Evolutionary conservation across 2,888 invertebrate genomes (phyloP), one percentile per base, ranked within the genome.

Genomic region (Laspeyria flexula): DNA sequence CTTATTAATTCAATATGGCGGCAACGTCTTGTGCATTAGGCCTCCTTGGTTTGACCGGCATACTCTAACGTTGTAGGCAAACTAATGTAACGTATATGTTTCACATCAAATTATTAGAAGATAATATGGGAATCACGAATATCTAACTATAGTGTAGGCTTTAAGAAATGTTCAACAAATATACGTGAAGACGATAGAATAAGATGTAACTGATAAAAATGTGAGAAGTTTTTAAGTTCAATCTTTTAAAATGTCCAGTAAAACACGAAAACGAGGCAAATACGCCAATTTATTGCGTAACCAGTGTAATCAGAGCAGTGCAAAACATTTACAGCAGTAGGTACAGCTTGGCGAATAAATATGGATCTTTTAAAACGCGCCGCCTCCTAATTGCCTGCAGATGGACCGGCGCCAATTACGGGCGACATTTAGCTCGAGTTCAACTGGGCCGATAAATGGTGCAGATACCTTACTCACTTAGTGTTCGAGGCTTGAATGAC

Each of bases 341-440:
- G 72, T 74, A 71, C 71, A 60, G 75, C 66, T 72, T 66, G 71
- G 70, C 71, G 77, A 82, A 82, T 85, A 89, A 90, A 89, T 89
- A 88, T 88, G 86, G 85, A 90, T 89, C 87, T 87, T 86, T 88
- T 85, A 86, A 88, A 84, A 82, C 85, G 78, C 69, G 73, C 73
- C 78, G 81, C 71, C 81, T 79, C 85, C 87, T 91, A 90, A 91
- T 91, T 90, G 89, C 90, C 78, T 81, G 83, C 75, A 90, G 89
- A 91, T 90, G 91, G 91, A 90, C 81, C 80, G 69, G 79, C 69
- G 91, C 90, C 91, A 90, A 88, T 90, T 90, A 87, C 83, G 63
- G 70, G 51, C 71, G 76, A 82, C 83, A 86, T 87, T 88, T 81
- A 85, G 79, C 78, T 77, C 48, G 61, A 69, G 68, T 79, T 71